Conservation (phyloP, 2,113 vertebrate species). For the Stegostoma tigrinum region DNA sequence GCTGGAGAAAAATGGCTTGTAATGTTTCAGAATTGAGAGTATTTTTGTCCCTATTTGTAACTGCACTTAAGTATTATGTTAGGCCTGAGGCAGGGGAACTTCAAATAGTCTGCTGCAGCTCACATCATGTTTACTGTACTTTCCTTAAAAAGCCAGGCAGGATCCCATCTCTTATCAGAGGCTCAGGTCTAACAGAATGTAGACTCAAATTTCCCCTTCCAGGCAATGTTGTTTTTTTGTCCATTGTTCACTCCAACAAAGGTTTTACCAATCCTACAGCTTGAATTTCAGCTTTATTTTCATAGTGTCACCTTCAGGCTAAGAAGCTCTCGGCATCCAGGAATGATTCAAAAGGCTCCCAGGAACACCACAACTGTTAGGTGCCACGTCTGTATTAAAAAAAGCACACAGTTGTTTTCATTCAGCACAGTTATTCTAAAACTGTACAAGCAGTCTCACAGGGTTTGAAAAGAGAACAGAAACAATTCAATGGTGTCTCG, state of each 20-base stretch:
- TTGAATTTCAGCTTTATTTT: conserved; percentile 71
- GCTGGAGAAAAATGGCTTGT: conserved; percentile 62
- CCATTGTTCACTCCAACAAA: conserved; percentile 73
- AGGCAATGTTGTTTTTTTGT: conserved; percentile 73
- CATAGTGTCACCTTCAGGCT: conserved; percentile 59
- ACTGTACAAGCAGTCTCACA: conserved; percentile 45
- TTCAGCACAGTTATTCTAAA: conserved; percentile 45
- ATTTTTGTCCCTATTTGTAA: conserved; percentile 66
- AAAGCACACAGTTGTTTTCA: conserved; percentile 41
- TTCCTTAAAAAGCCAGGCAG: conserved; percentile 59
- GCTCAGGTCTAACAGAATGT: conserved; percentile 77
- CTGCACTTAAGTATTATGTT: conserved; percentile 79
- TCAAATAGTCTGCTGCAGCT: conserved; percentile 68
- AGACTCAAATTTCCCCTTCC: conserved; percentile 81
- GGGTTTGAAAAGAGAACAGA: conserved; percentile 43
- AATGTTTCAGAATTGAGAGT: conserved; percentile 57
- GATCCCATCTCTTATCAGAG: conserved; percentile 74
- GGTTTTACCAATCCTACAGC: conserved; percentile 66
- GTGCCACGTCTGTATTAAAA: conserved; percentile 47
- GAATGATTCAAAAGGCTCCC: conserved; percentile 65
- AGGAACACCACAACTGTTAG: conserved; percentile 47
- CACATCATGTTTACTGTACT: conserved; percentile 77
- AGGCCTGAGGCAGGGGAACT: conserved; percentile 70
- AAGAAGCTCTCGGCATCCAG: conserved; percentile 58
- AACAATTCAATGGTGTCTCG: conserved; percentile 48